phyloP scores from a whole-genome alignment of 2,113 vertebrate genomes.

The Danionella cerebrum region DNA sequence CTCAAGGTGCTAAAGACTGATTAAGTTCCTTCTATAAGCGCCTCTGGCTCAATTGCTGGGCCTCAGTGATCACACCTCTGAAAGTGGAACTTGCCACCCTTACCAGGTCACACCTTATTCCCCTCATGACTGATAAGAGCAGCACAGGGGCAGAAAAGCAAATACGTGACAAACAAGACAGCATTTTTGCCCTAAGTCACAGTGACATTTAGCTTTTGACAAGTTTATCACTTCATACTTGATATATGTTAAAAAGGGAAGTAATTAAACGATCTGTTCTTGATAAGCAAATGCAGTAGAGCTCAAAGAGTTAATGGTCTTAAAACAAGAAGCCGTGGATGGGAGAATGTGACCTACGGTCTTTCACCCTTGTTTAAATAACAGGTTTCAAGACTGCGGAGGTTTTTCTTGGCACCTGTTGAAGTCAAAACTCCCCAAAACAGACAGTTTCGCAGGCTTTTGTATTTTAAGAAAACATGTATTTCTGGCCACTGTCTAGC shows the following conservation, averaged over 20 bases:
- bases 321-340: constrained; percentile 14
- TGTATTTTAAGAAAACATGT: constrained; percentile 40
- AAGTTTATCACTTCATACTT: constrained; percentile 5
- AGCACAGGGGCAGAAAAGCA: constrained; percentile 16
- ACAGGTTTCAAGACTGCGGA: constrained; percentile 39
- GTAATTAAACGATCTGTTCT: not conserved
- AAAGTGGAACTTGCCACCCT: constrained; percentile 50
- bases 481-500: constrained; percentile 32
- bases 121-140: constrained; percentile 44
- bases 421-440: constrained; percentile 16
- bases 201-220: not conserved
- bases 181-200: not conserved
- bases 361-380: constrained; percentile 42
- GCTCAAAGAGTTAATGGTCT: constrained; percentile 4
- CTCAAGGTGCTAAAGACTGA: constrained; percentile 59
- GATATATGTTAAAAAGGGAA: not conserved
- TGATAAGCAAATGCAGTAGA: not conserved
- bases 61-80: constrained; percentile 35
- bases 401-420: constrained; percentile 37
- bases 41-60: constrained; percentile 21
- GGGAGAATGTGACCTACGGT: constrained; percentile 38
- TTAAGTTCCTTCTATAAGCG: constrained; percentile 44
- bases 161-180: constrained; percentile 5
- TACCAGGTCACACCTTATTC: constrained; percentile 48
- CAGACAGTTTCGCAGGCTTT: constrained; percentile 39